phyloP scores from a whole-genome alignment of 2,113 vertebrate species.

The Pungitius pungitius region DNA sequence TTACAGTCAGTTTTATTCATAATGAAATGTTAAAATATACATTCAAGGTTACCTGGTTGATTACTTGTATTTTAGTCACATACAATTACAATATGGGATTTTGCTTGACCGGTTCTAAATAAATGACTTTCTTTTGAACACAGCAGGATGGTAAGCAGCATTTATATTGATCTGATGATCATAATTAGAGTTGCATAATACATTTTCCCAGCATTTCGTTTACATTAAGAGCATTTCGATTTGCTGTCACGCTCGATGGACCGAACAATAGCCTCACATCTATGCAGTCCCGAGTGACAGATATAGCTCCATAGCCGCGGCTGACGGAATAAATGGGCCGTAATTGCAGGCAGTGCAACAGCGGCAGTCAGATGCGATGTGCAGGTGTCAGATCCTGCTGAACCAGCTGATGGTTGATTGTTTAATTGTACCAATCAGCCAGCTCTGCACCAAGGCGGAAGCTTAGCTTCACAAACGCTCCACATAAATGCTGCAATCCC shows the following conservation, averaged over 20 bases:
- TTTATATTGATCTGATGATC: constrained; percentile 45
- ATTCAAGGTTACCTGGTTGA: constrained; percentile 21
- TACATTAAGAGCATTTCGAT: constrained; percentile 52
- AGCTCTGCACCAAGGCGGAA: constrained; percentile 43
- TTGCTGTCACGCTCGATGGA: constrained; percentile 21
- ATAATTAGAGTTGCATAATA: constrained; percentile 40
- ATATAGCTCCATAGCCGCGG: constrained; percentile 53
- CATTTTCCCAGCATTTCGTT: constrained; percentile 17
- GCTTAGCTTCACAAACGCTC: constrained; percentile 51
- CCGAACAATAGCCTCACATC: constrained; percentile 33
- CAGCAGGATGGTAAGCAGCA: constrained; percentile 5
- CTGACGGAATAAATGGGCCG: constrained; percentile 63
- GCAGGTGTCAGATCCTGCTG: constrained; percentile 75
- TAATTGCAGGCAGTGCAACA: constrained; percentile 69
- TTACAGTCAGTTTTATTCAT: constrained; percentile 21
- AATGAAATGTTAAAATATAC: constrained; percentile 19
- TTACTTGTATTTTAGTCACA: constrained; percentile 8
- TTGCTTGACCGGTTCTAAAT: constrained; percentile 28
- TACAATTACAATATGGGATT: constrained; percentile 9
- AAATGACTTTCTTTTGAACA: constrained; percentile 34
- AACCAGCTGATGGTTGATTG: constrained; percentile 75
- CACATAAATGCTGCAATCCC: constrained; percentile 21
- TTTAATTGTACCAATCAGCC: constrained; percentile 80
- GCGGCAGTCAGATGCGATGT: constrained; percentile 65
- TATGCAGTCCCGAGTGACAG: constrained; percentile 39